Evolutionary conservation across 2,797 vertebrate genomes (phyloP), one percentile per base, ranked within the genome.

Genomic region (Takifugu rubripes): DNA sequence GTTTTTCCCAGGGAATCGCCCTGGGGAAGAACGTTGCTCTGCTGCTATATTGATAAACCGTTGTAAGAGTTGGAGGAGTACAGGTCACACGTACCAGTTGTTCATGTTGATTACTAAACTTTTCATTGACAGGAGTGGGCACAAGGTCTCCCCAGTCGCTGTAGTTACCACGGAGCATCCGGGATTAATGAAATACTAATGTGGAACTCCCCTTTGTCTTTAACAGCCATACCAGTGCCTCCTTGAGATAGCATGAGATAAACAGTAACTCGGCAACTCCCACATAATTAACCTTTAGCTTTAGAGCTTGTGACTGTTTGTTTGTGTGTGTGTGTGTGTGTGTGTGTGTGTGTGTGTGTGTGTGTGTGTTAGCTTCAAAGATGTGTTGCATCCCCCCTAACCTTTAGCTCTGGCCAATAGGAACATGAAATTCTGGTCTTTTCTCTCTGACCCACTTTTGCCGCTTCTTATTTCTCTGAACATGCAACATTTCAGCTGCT

Each of bases 401-500:
- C 84, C 78, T 87, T 88, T 84, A 71, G 55, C 71, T 81, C 59
- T 8, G 69, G 65, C 84, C 79, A 75, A 80, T 73, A 69, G 62
- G 78, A 86, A 84, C 78, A 81, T 87, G 77, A 82, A 83, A 68
- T 74, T 65, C 56, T 48, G 15, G 12, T 63, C 71, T 79, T 72
- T 75, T 70, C 56, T 63, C 75, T 54, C 53, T 87, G 87, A 87
- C 85, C 85, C 68, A 86, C 54, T 86, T 88, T 84, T 63, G 66
- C 60, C 29, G 54, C 74, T 72, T 76, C 77, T 87, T 77, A 77
- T 84, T 74, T 74, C 75, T 79, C 79, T 60, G 72, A 85, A 82
- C 83, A 89, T 59, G 77, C 85, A 84, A 87, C 81, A 75, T 86
- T 88, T 87, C 87, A 80, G 66, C 81, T 78, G 74, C 77, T 80